Conservation (phyloP, 2,797 vertebrate species). For the Takifugu ocellatus region DNA sequence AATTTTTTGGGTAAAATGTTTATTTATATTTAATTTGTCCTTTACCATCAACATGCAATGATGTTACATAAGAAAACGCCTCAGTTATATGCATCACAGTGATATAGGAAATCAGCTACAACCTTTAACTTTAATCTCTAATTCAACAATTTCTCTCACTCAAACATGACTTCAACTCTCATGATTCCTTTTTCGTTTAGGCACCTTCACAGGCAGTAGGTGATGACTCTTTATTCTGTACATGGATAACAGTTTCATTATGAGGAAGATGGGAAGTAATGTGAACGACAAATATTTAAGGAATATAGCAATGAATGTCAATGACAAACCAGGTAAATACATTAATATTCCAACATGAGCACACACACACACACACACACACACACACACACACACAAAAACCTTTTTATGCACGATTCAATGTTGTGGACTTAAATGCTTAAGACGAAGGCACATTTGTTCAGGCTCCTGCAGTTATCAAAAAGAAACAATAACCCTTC, state of each 20-base stretch:
- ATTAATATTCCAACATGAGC: too few relatives aligned
- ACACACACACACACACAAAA: too few relatives aligned
- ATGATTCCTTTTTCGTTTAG: slow-evolving; percentile 34
- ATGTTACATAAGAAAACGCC: background rate
- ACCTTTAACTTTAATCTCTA: background rate
- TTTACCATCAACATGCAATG: background rate
- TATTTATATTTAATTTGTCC: too few relatives aligned
- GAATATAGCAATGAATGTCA: background rate
- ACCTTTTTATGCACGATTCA: too few relatives aligned
- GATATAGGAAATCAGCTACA: slow-evolving; percentile 5
- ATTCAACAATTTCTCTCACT: slow-evolving; percentile 19
- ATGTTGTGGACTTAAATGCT: too few relatives aligned
- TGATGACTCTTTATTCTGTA: slow-evolving; percentile 37
- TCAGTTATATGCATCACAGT: background rate
- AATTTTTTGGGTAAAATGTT: too few relatives aligned
- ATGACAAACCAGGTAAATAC: background rate
- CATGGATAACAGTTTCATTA: slow-evolving; percentile 49
- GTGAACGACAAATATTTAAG: slow-evolving; percentile 39
- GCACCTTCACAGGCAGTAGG: slow-evolving; percentile 34
- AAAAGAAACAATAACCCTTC: too few relatives aligned
- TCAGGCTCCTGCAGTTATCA: too few relatives aligned
- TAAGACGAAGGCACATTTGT: too few relatives aligned
- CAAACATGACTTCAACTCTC: slow-evolving; percentile 30
- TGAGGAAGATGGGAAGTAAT: slow-evolving; percentile 53
- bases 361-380: too few relatives aligned